Evolutionary conservation across 1,140 invertebrate species (phyloP).

Genomic region (Lasioglossum albipes): DNA sequence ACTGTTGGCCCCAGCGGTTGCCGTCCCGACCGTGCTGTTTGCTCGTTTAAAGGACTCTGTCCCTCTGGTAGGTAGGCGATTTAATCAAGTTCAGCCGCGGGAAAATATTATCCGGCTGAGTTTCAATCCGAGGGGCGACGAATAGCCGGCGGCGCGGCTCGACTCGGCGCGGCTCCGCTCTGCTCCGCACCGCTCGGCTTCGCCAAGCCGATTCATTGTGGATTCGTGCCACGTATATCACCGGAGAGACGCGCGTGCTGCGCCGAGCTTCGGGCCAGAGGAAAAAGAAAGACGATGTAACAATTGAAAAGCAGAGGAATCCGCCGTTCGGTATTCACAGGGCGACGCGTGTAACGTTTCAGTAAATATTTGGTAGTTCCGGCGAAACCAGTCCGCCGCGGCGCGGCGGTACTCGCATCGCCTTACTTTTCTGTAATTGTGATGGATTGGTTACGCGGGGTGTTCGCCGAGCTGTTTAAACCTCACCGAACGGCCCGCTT

Average conservation of each 20-base stretch:
- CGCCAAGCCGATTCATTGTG: constrained; percentile 36
- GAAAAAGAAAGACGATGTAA: constrained; percentile 11
- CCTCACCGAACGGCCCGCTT: too few relatives aligned
- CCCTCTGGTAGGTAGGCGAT: constrained; percentile 13
- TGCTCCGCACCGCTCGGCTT: too few relatives aligned
- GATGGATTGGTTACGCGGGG: not conserved
- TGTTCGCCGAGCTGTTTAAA: too few relatives aligned
- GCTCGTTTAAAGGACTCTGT: constrained; percentile 52
- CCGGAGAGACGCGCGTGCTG: not conserved
- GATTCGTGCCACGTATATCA: constrained; percentile 42
- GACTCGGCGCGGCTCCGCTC: too few relatives aligned
- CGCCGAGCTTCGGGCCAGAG: not conserved
- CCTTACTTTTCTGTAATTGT: constrained; percentile 11
- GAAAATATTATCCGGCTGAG: constrained; percentile 56
- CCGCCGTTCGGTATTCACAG: constrained; percentile 18
- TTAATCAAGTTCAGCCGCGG: constrained; percentile 63
- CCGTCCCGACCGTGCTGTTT: constrained; percentile 38
- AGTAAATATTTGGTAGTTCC: constrained; percentile 36
- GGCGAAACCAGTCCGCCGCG: not conserved
- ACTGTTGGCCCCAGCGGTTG: not conserved
- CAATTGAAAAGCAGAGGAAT: constrained; percentile 32
- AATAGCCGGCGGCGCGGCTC: constrained; percentile 17
- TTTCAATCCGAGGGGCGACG: constrained; percentile 55
- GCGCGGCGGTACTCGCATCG: not conserved
- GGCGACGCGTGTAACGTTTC: constrained; percentile 6